Percentiles rank a stretch among this genome's conserved stretches.
phyloP scores from a whole-genome alignment of 2,797 vertebrate genomes.

The Leucoraja ocellata region DNA sequence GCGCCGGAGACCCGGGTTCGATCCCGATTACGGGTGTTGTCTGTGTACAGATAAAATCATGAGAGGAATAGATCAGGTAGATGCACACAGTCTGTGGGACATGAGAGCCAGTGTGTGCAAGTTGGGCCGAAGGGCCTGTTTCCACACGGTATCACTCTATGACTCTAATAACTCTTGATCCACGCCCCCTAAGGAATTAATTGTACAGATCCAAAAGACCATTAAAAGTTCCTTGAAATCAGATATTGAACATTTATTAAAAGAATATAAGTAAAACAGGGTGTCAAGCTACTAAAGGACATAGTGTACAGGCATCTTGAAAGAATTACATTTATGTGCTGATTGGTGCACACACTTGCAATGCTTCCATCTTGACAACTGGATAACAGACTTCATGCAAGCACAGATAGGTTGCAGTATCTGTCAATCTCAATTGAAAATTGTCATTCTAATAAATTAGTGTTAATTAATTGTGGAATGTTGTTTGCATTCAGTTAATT shows the following conservation, averaged over 20 bases:
- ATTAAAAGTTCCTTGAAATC: background rate
- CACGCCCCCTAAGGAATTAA: background rate
- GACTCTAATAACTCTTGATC: background rate
- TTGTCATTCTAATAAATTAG: background rate
- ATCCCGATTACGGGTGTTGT: no score
- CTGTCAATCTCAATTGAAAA: background rate
- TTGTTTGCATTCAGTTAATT: slow-evolving; percentile 32
- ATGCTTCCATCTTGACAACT: background rate
- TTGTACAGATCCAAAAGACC: background rate
- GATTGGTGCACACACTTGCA: background rate
- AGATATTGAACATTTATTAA: background rate
- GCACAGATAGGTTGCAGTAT: background rate
- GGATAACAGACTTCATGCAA: background rate
- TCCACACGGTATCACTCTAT: no score
- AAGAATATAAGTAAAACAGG: background rate
- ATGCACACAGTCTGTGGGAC: no score
- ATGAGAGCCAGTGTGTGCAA: no score
- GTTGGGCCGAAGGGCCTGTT: no score
- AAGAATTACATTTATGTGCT: background rate
- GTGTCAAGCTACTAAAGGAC: background rate
- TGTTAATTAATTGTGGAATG: background rate
- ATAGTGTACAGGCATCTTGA: background rate
- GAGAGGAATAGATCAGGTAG: no score
- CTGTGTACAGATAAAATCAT: no score
- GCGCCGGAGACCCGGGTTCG: no score